These are phyloP conservation scores for Platerodrilus igneus DNA, from an alignment of 2,888 invertebrate genomes.

Conservation along the genomic window DNA sequence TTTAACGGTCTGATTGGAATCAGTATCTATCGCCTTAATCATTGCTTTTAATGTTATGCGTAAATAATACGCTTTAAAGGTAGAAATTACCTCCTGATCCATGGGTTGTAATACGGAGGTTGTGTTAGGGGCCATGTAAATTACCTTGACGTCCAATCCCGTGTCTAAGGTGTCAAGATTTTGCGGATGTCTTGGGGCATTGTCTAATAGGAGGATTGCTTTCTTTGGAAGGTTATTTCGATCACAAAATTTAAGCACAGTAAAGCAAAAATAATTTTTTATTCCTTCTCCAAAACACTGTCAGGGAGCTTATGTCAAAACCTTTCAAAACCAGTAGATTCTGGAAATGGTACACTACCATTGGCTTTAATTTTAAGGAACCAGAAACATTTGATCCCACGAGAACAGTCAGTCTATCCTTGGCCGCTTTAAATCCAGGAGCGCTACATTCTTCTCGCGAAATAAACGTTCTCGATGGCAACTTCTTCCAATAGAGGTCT, in stretches of 20 bases:
- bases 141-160: constrained; percentile 7
- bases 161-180: constrained; percentile 17
- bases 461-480: too few species aligned
- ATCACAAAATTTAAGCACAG: constrained; percentile 19
- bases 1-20: too few species aligned
- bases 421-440: too few species aligned
- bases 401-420: constrained; percentile 11
- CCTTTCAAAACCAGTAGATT: constrained; percentile 12
- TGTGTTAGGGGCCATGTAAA: constrained; percentile 11
- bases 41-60: too few species aligned
- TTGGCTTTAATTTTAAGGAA: constrained; percentile 8
- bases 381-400: constrained; percentile 9
- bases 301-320: constrained; percentile 11
- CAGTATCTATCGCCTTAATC: too few species aligned
- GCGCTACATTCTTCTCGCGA: constrained; percentile 5
- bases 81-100: too few species aligned
- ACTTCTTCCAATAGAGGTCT: too few species aligned
- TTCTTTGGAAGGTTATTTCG: constrained; percentile 18
- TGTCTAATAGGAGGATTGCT: constrained; percentile 19
- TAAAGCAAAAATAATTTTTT: constrained; percentile 20
- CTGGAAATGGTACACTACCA: constrained; percentile 10
- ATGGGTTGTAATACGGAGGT: constrained; percentile 10
- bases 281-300: constrained; percentile 4
- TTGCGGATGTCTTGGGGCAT: constrained; percentile 18
- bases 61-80: too few species aligned